phyloP scores from a whole-genome alignment of 2,113 vertebrate genomes.

The Nyctibius bracteatus region DNA sequence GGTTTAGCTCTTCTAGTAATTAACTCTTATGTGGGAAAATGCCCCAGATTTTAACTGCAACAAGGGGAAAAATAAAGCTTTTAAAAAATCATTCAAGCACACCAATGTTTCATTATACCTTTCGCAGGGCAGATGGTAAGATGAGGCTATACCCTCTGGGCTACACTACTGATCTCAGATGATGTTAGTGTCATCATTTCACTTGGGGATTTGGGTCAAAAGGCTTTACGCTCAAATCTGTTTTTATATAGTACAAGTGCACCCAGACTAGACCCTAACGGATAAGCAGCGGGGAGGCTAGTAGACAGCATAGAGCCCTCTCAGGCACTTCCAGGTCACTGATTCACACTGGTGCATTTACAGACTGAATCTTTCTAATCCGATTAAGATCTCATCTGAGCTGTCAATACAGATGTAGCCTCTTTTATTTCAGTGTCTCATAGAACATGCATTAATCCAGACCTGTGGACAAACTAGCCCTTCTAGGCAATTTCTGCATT shows the following conservation, averaged over 20 bases:
- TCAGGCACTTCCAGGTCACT: slow-evolving; percentile 61
- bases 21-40: not conserved
- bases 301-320: not conserved
- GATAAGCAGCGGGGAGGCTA: slow-evolving; percentile 17
- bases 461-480: not conserved
- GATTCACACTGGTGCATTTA: slow-evolving; percentile 50
- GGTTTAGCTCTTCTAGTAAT: not conserved
- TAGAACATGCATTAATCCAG: not conserved
- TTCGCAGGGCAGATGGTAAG: slow-evolving; percentile 47
- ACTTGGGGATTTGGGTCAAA: slow-evolving; percentile 57
- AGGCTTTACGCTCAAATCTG: slow-evolving; percentile 48
- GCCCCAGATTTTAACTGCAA: slow-evolving; percentile 34
- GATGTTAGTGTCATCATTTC: slow-evolving; percentile 37
- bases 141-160: not conserved
- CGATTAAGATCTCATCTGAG: slow-evolving; percentile 61
- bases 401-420: slow-evolving; percentile 50
- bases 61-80: not conserved
- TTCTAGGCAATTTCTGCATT: slow-evolving; percentile 40
- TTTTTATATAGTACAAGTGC: slow-evolving; percentile 21
- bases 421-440: slow-evolving; percentile 11
- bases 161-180: not conserved
- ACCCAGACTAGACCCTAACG: not conserved
- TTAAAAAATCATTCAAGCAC: slow-evolving; percentile 31
- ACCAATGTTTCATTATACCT: slow-evolving; percentile 14
- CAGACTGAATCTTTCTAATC: slow-evolving; percentile 54